Evolutionary conservation across 2,797 vertebrate genomes (phyloP), one percentile per base, ranked within the genome.

Genomic region (Phrynocephalus vlangalii): DNA sequence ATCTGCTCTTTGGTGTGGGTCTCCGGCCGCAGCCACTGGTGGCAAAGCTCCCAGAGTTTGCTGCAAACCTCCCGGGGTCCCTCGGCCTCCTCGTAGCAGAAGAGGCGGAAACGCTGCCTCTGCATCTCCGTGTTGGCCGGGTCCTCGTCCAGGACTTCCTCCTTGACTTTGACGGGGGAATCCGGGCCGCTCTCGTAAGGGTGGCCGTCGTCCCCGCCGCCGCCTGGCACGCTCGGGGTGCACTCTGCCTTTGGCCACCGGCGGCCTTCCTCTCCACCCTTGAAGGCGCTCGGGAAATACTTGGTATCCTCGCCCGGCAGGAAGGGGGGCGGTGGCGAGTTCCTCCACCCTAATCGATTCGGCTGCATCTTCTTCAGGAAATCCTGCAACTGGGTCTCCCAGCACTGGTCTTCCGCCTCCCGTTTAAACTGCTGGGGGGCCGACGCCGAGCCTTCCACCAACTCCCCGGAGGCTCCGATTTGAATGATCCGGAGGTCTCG

Each of bases 21-120:
- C 38, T 89, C 88, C 0, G 88, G 88, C 88, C 75, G 71, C 66
- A 89, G 80, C 88, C 88, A 89, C 52, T 89, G 88, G 30, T 89
- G 88, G 10, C 88, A 89, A 0, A 89, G 88, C 22, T 89, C 85
- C 84, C 88, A 86, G 80, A 89, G 88, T 56, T 89, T 60, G 84
- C 83, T 89, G 10, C 84, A 86, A 52, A 83, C 84, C 66, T 89
- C 88, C 1, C 85, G 84, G 33, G 88, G 88, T 0, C 88, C 88
- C 9, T 86, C 79, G 4, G 80, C 88, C 44, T 89, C 88, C 78
- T 89, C 84, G 0, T 89, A 89, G 33, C 88, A 83, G 80, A 89
- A 89, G 48, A 88, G 87, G 7, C 87, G 60, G 83, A 88, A 88
- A 1, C 87, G 87, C 63, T 88, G 83, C 8, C 87, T 52, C 18